phyloP scores from a whole-genome alignment of 2,113 vertebrate genomes.

The Cynoglossus semilaevis region DNA sequence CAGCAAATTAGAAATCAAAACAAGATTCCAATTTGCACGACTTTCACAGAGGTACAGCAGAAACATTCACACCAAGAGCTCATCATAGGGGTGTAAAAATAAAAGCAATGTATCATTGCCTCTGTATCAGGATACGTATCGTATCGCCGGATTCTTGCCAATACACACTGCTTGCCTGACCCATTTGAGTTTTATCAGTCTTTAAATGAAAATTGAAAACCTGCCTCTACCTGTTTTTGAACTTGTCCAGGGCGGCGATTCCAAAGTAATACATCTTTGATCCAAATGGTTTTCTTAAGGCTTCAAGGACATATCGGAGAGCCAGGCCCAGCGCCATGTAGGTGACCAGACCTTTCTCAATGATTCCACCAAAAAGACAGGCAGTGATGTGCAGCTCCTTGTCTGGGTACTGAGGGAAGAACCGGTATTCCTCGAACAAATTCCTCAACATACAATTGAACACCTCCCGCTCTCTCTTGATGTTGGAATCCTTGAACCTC shows the following conservation, averaged over 20 bases:
- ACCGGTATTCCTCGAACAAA: conserved; percentile 96
- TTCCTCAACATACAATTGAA: conserved; percentile 99
- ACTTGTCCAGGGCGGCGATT: conserved; percentile 97
- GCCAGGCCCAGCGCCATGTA: conserved; percentile 98
- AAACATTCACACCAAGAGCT: too few species aligned
- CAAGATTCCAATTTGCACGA: too few species aligned
- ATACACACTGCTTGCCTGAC: too few species aligned
- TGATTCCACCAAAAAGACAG: conserved; percentile 97
- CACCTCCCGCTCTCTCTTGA: conserved; percentile 96
- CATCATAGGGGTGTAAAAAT: too few species aligned
- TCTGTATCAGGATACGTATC: too few species aligned
- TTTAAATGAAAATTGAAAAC: not conserved
- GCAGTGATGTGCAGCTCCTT: conserved; percentile 99
- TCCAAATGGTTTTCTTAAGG: conserved; percentile 95
- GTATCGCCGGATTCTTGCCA: too few species aligned
- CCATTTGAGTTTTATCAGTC: not conserved
- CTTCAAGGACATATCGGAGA: conserved; percentile 96
- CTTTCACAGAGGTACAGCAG: too few species aligned
- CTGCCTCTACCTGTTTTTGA: conserved; percentile 93
- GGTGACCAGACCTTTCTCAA: conserved; percentile 97
- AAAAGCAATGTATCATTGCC: too few species aligned
- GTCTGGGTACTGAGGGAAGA: conserved; percentile 98
- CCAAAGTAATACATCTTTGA: conserved; percentile 99
- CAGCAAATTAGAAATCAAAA: too few species aligned
- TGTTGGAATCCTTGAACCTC: conserved; percentile 96